phyloP scores from a whole-genome alignment of 2,797 vertebrate species.

The Aldrovandia affinis region DNA sequence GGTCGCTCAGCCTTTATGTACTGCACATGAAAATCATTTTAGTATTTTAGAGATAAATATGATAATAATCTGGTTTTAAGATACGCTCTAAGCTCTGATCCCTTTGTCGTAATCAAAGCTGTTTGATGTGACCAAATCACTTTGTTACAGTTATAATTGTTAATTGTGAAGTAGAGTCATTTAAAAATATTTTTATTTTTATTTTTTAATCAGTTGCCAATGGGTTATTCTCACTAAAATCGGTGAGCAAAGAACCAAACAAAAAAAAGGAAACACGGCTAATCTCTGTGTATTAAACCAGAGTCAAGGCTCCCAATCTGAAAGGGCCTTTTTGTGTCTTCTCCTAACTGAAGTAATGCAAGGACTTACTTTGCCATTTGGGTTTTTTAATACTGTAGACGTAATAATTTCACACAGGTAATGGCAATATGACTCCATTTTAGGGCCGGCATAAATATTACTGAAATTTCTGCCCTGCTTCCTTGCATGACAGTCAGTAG shows the following conservation, averaged over 20 bases:
- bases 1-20: neutral
- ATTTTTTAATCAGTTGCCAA: neutral
- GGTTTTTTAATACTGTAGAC: too few species aligned
- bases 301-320: too few species aligned
- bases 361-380: too few species aligned
- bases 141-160: neutral
- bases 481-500: conserved; percentile 30
- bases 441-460: conserved; percentile 39
- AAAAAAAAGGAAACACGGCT: too few species aligned
- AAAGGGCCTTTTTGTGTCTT: too few species aligned
- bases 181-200: neutral
- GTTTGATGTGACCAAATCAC: neutral
- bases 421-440: conserved; percentile 50
- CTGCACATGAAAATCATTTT: neutral
- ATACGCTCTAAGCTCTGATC: neutral
- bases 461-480: neutral
- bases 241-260: too few species aligned
- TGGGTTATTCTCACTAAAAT: neutral
- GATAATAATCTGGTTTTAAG: neutral
- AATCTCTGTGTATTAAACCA: too few species aligned
- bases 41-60: neutral
- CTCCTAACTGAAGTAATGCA: too few species aligned
- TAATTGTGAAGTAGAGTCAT: neutral
- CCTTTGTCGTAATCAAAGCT: neutral
- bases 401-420: conserved; percentile 37